These are phyloP conservation scores for Drosophila sp. DNA, from an alignment of 1,140 invertebrate genomes.

Conservation along the genomic window DNA sequence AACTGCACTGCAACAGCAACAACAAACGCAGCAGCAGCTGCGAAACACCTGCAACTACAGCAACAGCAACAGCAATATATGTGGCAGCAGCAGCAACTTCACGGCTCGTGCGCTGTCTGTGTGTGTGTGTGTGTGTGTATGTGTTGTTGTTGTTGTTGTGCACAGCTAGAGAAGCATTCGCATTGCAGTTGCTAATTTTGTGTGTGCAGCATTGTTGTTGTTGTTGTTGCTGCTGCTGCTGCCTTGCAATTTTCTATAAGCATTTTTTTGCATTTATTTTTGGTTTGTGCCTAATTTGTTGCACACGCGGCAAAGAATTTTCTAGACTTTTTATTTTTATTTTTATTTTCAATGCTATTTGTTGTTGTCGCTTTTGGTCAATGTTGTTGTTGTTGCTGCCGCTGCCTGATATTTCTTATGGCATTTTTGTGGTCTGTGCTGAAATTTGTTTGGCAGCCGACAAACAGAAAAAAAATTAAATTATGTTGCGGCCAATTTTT, in stretches of 20 bases:
- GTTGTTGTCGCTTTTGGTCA: slow-evolving; percentile 25
- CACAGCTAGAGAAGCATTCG: slow-evolving; percentile 56
- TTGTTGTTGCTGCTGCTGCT: slow-evolving; percentile 21
- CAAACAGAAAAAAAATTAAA: background rate
- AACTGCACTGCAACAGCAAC: too few relatives aligned
- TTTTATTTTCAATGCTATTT: slow-evolving; percentile 59
- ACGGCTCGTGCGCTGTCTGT: slow-evolving; percentile 56
- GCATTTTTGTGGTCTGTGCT: slow-evolving; percentile 43
- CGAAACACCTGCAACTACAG: slow-evolving; percentile 58
- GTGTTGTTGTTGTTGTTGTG: slow-evolving; percentile 30
- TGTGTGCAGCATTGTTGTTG: slow-evolving; percentile 9
- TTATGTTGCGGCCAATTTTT: slow-evolving; percentile 1
- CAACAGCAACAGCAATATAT: slow-evolving; percentile 14
- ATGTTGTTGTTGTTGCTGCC: slow-evolving; percentile 20
- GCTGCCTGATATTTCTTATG: slow-evolving; percentile 25
- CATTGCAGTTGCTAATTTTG: slow-evolving; percentile 64
- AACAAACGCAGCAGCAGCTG: slow-evolving; percentile 33
- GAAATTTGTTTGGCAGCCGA: slow-evolving; percentile 19
- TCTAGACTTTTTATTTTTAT: slow-evolving; percentile 8
- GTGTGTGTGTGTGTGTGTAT: slow-evolving; percentile 27
- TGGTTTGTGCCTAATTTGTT: slow-evolving; percentile 77
- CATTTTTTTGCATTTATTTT: slow-evolving; percentile 61
- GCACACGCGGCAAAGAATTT: slow-evolving; percentile 61
- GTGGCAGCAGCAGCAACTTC: slow-evolving; percentile 21
- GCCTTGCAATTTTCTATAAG: slow-evolving; percentile 3